Base-by-base conservation (phyloP, 2,888 invertebrate genomes). In the Lymantria monacha region DNA sequence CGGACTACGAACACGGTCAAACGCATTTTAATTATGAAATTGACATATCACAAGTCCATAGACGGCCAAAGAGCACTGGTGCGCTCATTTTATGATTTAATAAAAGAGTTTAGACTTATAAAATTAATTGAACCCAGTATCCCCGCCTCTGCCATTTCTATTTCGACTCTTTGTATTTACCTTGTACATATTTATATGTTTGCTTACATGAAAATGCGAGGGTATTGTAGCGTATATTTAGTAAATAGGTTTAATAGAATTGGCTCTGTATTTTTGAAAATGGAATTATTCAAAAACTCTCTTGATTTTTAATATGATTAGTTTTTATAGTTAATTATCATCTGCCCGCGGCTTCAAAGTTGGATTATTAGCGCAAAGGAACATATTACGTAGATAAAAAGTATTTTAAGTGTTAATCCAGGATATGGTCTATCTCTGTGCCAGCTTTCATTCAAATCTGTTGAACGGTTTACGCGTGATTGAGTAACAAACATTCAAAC, bases 11-110 rank as follows among this genome's bases (percentile, higher is more conserved):
- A 41, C 41, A 41, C 87, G 90, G 91, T 91, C 89, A 90, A 87
- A 86, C 83, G 89, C 82, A 86, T 87, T 90, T 87, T 87, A 91
- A 90, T 90, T 90, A 90, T 85, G 83, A 85, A 89, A 89, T 90
- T 91, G 91, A 90, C 90, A 91, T 89, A 86, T 89, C 87, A 80
- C 77, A 75, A 76, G 53, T 22, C 62, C 65, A 66, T 62, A 52
- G 46, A 51, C 54, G 70, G 66, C 54, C 54, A 56, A 68, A 56
- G 73, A 70, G 76, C 79, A 73, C 61, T 69, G 72, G 76, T 61
- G 73, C 78, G 75, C 62, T 64, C 67, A 76, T 81, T 85, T 86
- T 83, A 83, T 87, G 81, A 89, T 91, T 91, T 88, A 90, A 91
- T 91, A 89, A 88, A 90, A 89, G 87, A 83, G 87, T 86, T 68